Conservation (phyloP, 2,113 vertebrate genomes). For the Pristiophorus japonicus region DNA sequence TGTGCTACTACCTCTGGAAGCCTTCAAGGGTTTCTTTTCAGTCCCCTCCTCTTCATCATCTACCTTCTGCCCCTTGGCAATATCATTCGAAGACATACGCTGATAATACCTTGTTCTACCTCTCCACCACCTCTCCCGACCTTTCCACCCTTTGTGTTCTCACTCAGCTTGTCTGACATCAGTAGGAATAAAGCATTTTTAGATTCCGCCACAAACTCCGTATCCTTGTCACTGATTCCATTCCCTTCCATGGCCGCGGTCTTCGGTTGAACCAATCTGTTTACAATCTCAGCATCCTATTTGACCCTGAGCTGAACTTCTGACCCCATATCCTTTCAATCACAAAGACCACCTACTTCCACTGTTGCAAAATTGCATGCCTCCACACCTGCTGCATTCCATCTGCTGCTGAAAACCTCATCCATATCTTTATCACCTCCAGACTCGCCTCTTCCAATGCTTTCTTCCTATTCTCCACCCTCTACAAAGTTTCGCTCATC, state of each 20-base stretch:
- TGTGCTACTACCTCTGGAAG: not conserved
- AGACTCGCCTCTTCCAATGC: not conserved
- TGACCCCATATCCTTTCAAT: not conserved
- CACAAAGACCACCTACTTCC: too few species aligned
- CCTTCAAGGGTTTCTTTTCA: not conserved
- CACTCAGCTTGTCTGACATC: not conserved
- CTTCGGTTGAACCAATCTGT: not conserved
- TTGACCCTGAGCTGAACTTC: not conserved
- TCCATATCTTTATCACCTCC: not conserved
- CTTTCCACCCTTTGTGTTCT: not conserved
- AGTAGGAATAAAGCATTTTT: not conserved
- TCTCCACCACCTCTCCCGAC: not conserved
- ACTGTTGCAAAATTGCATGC: too few species aligned
- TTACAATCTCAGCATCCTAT: not conserved
- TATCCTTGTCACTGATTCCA: not conserved
- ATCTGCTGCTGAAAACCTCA: not conserved
- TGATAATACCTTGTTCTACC: not conserved
- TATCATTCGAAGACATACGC: not conserved
- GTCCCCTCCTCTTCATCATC: not conserved
- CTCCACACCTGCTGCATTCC: too few species aligned
- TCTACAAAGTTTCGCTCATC: not conserved
- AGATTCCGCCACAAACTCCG: not conserved
- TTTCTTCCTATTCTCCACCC: not conserved
- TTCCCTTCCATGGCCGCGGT: not conserved
- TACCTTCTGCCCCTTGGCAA: not conserved